These are phyloP conservation scores for Dinothrombium tinctorium DNA, from an alignment of 1,140 invertebrate species.

Conservation along the genomic window DNA sequence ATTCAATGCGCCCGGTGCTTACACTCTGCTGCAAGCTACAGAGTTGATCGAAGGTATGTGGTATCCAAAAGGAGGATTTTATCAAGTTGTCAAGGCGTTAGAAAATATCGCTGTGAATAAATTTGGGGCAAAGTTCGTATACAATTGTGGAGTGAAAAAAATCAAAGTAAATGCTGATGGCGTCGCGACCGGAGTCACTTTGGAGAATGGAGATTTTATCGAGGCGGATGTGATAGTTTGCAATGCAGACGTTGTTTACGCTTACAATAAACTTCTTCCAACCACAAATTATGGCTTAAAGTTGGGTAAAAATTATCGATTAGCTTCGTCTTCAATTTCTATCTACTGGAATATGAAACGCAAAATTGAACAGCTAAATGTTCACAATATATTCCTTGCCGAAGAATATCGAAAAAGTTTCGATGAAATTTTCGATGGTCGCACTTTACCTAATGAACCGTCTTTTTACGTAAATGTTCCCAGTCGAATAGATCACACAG, in stretches of 20 bases:
- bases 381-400: not conserved
- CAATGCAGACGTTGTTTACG: not conserved
- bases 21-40: not conserved
- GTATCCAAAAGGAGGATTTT: constrained; percentile 1
- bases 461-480: constrained; percentile 2
- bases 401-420: not conserved
- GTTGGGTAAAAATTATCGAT: not conserved
- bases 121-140: not conserved
- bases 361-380: not conserved
- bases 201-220: not conserved
- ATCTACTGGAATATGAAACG: not conserved
- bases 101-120: not conserved
- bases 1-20: not conserved
- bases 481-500: not conserved
- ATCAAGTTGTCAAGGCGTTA: not conserved
- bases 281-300: not conserved
- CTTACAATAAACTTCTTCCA: not conserved
- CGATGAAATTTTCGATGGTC: not conserved
- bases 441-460: not conserved
- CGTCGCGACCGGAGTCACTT: not conserved
- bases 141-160: not conserved
- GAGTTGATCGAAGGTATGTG: not conserved
- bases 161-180: not conserved
- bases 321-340: not conserved
- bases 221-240: not conserved